phyloP scores from a whole-genome alignment of 2,888 invertebrate species.

The Diaperis boleti region DNA sequence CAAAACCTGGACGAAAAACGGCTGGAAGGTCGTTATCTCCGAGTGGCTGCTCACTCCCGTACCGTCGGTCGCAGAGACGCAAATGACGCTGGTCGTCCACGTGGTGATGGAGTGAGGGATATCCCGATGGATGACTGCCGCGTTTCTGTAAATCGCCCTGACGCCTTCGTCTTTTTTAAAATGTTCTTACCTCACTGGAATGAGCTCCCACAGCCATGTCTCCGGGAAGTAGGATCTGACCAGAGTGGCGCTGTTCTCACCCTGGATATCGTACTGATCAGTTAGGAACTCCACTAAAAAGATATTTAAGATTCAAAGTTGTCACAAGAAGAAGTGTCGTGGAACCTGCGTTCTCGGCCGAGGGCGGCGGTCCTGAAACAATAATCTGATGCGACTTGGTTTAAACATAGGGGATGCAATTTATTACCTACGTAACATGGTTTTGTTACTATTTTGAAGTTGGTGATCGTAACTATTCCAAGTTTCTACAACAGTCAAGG shows the following conservation, averaged over 20 bases:
- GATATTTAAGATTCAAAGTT: too few relatives aligned
- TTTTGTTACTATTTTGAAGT: slow-evolving; percentile 69
- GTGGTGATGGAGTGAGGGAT: slow-evolving; percentile 74
- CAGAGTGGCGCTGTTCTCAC: slow-evolving; percentile 54
- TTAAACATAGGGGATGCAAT: too few relatives aligned
- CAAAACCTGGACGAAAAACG: slow-evolving; percentile 80
- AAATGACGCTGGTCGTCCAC: slow-evolving; percentile 72
- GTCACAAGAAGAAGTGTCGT: too few relatives aligned
- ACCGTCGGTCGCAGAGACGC: slow-evolving; percentile 67
- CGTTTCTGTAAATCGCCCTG: too few relatives aligned
- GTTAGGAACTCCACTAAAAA: slow-evolving; percentile 54
- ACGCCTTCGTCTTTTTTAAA: too few relatives aligned
- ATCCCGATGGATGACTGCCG: slow-evolving; percentile 56
- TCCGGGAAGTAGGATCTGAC: slow-evolving; percentile 69
- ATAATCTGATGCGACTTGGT: too few relatives aligned
- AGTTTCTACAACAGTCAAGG: slow-evolving; percentile 64
- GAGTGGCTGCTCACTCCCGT: slow-evolving; percentile 57
- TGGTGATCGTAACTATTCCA: slow-evolving; percentile 69
- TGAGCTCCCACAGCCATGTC: slow-evolving; percentile 78
- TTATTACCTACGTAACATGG: slow-evolving; percentile 64
- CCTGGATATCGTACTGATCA: slow-evolving; percentile 51
- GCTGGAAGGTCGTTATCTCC: slow-evolving; percentile 72
- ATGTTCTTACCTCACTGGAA: slow-evolving; percentile 66
- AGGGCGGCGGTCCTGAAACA: too few relatives aligned
- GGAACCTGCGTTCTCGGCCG: too few relatives aligned